Evolutionary conservation across 2,888 invertebrate species (phyloP), one percentile per base, ranked within the genome.

Genomic region (Rotaria socialis): DNA sequence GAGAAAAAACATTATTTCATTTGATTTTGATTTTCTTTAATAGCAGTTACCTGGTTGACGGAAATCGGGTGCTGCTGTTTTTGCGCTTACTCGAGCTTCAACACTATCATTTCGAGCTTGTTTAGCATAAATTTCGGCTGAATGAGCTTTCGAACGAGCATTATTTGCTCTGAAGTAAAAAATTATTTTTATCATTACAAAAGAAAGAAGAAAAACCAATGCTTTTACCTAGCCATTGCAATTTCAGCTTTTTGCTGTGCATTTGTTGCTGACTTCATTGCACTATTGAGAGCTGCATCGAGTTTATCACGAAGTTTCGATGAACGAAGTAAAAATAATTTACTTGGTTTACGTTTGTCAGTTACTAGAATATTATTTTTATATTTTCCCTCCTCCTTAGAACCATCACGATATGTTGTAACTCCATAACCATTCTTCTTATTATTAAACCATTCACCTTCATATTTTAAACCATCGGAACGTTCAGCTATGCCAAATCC

Each of bases 381-480:
- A 93, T 99, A 99, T 93, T 99, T 98, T 88, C 99, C 99, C 91
- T 99, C 97, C 91, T 99, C 99, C 90, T 94, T 94, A 87, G 95
- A 94, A 41, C 97, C 97, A 91, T 98, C 98, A 88, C 95, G 94
- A 91, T 98, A 95, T 50, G 96, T 97, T 85, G 99, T 99, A 84
- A 97, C 96, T 84, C 99, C 99, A 92, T 98, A 99, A 87, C 99
- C 99, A 91, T 97, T 97, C 92, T 99, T 99, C 90, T 96, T 96
- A 92, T 99, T 99, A 91, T 95, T 96, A 92, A 96, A 96, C 99
- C 99, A 99, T 92, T 99, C 99, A 88, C 99, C 99, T 91, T 98
- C 98, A 92, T 99, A 99, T 89, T 95, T 95, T 86, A 98, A 94
- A 56, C 98, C 98, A 92, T 99, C 99, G 88, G 96, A 96, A 87